Conservation (phyloP, 1,140 invertebrate genomes). For the Akabosia matsudoensis region DNA sequence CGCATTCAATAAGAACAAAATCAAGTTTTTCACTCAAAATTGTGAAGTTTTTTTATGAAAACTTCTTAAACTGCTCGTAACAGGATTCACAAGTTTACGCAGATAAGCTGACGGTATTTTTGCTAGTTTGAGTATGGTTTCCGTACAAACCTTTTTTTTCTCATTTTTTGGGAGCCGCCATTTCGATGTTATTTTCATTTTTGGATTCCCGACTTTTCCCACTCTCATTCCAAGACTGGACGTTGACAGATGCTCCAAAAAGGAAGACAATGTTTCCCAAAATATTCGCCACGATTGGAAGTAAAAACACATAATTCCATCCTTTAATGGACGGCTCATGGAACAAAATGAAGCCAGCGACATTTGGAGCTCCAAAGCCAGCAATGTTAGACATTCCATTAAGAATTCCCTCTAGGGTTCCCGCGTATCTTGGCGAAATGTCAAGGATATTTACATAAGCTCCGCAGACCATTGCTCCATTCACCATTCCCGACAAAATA, state of each 20-base stretch:
- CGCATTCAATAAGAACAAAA: too few species aligned
- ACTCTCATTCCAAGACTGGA: background rate
- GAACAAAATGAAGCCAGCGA: constrained; percentile 55
- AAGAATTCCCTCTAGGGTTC: constrained; percentile 66
- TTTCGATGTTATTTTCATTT: background rate
- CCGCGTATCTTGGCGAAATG: constrained; percentile 70
- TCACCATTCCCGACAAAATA: constrained; percentile 5
- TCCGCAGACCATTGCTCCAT: constrained; percentile 56
- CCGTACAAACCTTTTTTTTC: too few species aligned
- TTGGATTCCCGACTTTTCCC: background rate
- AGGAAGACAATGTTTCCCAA: background rate
- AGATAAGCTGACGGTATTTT: too few species aligned
- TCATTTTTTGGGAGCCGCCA: too few species aligned
- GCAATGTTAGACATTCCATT: constrained; percentile 56
- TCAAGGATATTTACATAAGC: constrained; percentile 64
- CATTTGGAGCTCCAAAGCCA: constrained; percentile 50
- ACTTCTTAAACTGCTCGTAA: too few species aligned
- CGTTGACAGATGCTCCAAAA: background rate
- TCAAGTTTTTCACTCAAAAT: too few species aligned
- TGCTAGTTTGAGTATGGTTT: too few species aligned
- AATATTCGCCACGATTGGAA: background rate
- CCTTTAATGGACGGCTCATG: background rate
- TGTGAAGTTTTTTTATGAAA: too few species aligned
- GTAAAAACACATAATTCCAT: background rate
- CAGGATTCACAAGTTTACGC: too few species aligned